Percentiles rank a stretch among this genome's conserved stretches.
phyloP scores from a whole-genome alignment of 2,797 vertebrate genomes.

The Scomberomorus guttatus region DNA sequence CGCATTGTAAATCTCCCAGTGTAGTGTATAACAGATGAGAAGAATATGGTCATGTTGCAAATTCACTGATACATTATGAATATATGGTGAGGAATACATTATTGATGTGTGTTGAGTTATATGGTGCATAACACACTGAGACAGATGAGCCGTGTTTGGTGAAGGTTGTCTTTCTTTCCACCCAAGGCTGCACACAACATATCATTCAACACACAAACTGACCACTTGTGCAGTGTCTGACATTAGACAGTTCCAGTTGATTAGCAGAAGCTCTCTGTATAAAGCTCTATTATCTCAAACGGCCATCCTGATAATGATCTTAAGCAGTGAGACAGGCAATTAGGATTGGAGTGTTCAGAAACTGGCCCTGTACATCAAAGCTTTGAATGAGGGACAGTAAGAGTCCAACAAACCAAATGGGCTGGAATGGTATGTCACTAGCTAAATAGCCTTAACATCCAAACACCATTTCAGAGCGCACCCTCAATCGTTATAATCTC shows the following conservation, averaged over 20 bases:
- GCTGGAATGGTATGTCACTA: slow-evolving; percentile 67
- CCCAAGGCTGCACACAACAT: slow-evolving; percentile 14
- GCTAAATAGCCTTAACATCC: slow-evolving; percentile 64
- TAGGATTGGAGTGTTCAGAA: slow-evolving; percentile 71
- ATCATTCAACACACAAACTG: slow-evolving; percentile 71
- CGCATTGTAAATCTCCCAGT: slow-evolving; percentile 37
- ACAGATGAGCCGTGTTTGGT: slow-evolving; percentile 39
- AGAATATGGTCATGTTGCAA: slow-evolving; percentile 53
- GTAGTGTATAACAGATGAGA: slow-evolving; percentile 44
- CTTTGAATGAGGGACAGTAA: slow-evolving; percentile 51
- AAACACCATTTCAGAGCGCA: slow-evolving; percentile 59
- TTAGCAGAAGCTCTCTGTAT: slow-evolving; percentile 59
- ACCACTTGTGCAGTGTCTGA: slow-evolving; percentile 69
- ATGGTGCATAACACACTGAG: slow-evolving; percentile 46
- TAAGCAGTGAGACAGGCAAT: slow-evolving; percentile 80
- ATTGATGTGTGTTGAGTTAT: slow-evolving; percentile 64
- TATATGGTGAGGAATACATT: slow-evolving; percentile 63
- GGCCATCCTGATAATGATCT: slow-evolving; percentile 77
- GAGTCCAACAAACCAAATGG: slow-evolving; percentile 68
- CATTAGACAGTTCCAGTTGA: slow-evolving; percentile 68
- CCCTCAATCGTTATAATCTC: slow-evolving; percentile 68
- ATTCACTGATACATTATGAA: slow-evolving; percentile 69
- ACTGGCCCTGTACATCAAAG: slow-evolving; percentile 72
- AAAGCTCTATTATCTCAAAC: slow-evolving; percentile 75
- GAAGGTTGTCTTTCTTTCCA: slow-evolving; percentile 19